Percentiles rank a stretch among this genome's conserved stretches.
These are phyloP conservation scores for Campoplex nolae DNA, from an alignment of 2,888 invertebrate genomes.

Conservation along the genomic window DNA sequence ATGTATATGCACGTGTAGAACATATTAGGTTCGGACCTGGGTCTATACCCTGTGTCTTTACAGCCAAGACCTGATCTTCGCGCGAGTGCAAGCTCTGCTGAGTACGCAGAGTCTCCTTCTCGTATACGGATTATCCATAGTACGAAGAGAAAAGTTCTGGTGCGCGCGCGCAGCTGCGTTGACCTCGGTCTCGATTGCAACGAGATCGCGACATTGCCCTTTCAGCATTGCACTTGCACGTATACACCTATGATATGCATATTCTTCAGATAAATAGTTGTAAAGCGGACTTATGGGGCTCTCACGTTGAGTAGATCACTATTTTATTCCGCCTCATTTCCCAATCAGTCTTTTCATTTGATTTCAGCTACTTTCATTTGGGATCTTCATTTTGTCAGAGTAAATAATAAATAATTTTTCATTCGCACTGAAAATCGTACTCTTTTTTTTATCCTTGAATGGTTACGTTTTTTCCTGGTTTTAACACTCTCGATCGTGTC, in stretches of 20 bases:
- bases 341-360: background rate
- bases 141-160: slow-evolving; percentile 19
- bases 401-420: no score
- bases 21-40: background rate
- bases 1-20: slow-evolving; percentile 11
- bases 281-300: background rate
- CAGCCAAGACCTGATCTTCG: slow-evolving; percentile 30
- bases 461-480: no score
- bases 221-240: slow-evolving; percentile 63
- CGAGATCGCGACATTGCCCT: slow-evolving; percentile 67
- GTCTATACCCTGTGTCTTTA: slow-evolving; percentile 1
- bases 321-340: background rate
- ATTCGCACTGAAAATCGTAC: no score
- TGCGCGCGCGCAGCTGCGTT: slow-evolving; percentile 49
- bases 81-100: slow-evolving; percentile 29
- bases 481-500: no score
- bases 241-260: slow-evolving; percentile 35
- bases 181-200: slow-evolving; percentile 63
- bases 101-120: slow-evolving; percentile 54
- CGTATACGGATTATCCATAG: slow-evolving; percentile 23
- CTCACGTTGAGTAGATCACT: background rate
- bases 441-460: no score
- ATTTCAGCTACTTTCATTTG: background rate
- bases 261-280: slow-evolving; percentile 37
- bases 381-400: background rate